phyloP scores from a whole-genome alignment of 2,888 invertebrate species.

The Diloba caeruleocephala region DNA sequence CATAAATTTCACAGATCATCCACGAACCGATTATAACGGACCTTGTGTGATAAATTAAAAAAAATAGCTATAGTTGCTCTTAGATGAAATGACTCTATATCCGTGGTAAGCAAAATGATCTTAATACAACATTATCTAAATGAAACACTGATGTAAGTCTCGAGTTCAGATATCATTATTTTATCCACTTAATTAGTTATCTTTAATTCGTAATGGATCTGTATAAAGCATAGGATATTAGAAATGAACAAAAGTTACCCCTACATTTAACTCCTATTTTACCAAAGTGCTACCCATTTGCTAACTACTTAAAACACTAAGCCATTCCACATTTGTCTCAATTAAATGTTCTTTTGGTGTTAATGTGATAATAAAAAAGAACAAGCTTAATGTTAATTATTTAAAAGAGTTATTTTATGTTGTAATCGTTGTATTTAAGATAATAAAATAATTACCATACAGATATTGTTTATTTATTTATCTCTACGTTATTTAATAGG shows the following conservation, averaged over 20 bases:
- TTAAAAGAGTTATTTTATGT: slow-evolving; percentile 86
- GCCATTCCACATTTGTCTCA: slow-evolving; percentile 82
- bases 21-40: too few species aligned
- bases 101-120: too few species aligned
- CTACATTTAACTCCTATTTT: slow-evolving; percentile 50
- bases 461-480: slow-evolving; percentile 26
- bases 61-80: not conserved
- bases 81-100: slow-evolving; percentile 7
- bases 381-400: slow-evolving; percentile 87
- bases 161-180: slow-evolving; percentile 19
- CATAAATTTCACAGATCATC: too few species aligned
- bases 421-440: slow-evolving; percentile 87
- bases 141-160: slow-evolving; percentile 2
- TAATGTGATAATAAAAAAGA: slow-evolving; percentile 84
- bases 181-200: slow-evolving; percentile 22
- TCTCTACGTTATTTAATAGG: too few species aligned
- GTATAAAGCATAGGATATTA: slow-evolving; percentile 26
- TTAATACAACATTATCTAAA: slow-evolving; percentile 2
- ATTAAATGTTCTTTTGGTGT: slow-evolving; percentile 78
- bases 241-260: slow-evolving; percentile 53
- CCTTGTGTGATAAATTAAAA: too few species aligned
- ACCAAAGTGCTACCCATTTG: slow-evolving; percentile 66
- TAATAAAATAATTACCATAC: slow-evolving; percentile 77
- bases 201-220: slow-evolving; percentile 29
- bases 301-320: slow-evolving; percentile 55